Evolutionary conservation across 1,140 invertebrate genomes (phyloP).

Genomic region (Conus ventricosus): DNA sequence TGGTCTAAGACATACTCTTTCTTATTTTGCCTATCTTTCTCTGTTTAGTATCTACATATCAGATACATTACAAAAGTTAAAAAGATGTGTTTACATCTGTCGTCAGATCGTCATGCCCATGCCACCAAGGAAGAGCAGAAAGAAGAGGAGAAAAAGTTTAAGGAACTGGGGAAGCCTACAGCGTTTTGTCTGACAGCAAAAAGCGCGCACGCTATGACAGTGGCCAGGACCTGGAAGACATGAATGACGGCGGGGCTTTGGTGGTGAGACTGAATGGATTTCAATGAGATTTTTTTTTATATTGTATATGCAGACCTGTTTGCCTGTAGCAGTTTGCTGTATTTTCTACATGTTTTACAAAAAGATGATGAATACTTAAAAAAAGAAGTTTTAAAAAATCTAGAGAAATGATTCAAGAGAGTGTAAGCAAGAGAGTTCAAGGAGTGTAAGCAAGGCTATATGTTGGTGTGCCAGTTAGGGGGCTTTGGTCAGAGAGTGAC

Average conservation of each 20-base stretch:
- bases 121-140: slow-evolving; percentile 88
- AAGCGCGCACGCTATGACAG: slow-evolving; percentile 72
- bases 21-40: too few relatives aligned
- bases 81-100: not conserved
- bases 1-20: too few relatives aligned
- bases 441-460: too few relatives aligned
- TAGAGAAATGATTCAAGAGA: too few relatives aligned
- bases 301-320: not conserved
- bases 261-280: slow-evolving; percentile 19
- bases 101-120: slow-evolving; percentile 89
- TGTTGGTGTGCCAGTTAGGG: too few relatives aligned
- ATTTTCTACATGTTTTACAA: too few relatives aligned
- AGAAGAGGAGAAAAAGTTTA: slow-evolving; percentile 87
- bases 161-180: slow-evolving; percentile 74
- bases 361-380: too few relatives aligned
- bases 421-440: too few relatives aligned
- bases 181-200: slow-evolving; percentile 71
- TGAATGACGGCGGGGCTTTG: slow-evolving; percentile 57
- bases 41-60: too few relatives aligned
- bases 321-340: not conserved
- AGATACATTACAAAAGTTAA: too few relatives aligned
- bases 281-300: not conserved
- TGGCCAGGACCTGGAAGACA: slow-evolving; percentile 73
- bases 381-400: too few relatives aligned
- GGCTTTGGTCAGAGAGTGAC: too few relatives aligned